Conservation (phyloP, 2,113 vertebrate genomes). For the Lagopus leucura region DNA sequence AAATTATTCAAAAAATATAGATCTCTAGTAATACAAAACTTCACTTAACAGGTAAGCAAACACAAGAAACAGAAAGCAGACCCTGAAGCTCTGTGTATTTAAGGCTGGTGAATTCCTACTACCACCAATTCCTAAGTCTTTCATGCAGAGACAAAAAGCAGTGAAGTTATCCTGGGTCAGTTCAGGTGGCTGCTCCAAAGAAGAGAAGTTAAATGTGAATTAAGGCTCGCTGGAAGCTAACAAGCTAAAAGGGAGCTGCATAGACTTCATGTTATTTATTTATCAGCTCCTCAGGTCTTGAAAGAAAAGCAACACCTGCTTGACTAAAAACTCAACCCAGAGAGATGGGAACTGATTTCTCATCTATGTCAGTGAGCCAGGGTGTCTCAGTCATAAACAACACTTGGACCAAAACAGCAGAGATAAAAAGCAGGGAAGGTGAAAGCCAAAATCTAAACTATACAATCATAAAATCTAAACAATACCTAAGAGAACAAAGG, state of each 20-base stretch:
- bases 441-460: not conserved
- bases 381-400: not conserved
- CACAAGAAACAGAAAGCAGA: not conserved
- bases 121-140: not conserved
- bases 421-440: not conserved
- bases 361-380: not conserved
- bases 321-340: not conserved
- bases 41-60: not conserved
- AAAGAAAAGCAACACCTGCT: not conserved
- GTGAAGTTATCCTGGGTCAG: not conserved
- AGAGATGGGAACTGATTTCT: not conserved
- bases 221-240: not conserved
- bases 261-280: not conserved
- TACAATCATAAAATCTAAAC: not conserved
- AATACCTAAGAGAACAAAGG: not conserved
- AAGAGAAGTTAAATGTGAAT: not conserved
- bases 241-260: not conserved
- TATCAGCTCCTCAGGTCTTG: not conserved
- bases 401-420: not conserved
- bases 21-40: not conserved
- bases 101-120: not conserved
- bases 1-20: not conserved
- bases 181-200: not conserved
- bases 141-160: not conserved
- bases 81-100: not conserved